Conservation (phyloP, 2,113 vertebrate species). For the Mormyrus iriodes region DNA sequence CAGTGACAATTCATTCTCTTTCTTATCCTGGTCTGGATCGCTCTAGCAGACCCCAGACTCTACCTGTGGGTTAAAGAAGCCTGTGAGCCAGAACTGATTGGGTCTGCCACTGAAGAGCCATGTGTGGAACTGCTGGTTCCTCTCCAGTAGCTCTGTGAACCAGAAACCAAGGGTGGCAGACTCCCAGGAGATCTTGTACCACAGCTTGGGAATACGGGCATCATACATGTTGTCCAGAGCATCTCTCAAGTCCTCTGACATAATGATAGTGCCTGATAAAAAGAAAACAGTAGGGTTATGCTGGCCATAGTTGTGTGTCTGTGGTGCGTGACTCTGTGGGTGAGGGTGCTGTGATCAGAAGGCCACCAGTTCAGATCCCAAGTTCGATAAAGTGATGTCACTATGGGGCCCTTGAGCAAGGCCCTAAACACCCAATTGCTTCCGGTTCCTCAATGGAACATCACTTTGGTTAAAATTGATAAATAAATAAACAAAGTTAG, state of each 20-base stretch:
- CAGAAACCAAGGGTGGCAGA: conserved; percentile 74
- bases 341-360: not conserved
- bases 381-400: not conserved
- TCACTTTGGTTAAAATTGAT: not conserved
- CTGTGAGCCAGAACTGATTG: conserved; percentile 73
- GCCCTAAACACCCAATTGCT: not conserved
- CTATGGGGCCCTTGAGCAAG: not conserved
- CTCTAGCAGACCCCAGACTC: not conserved
- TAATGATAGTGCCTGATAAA: conserved; percentile 68
- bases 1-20: too few species aligned
- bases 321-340: not conserved
- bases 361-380: not conserved
- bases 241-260: conserved; percentile 74
- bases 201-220: conserved; percentile 65
- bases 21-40: too few species aligned
- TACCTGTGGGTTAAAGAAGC: conserved; percentile 80
- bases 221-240: conserved; percentile 74
- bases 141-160: conserved; percentile 76
- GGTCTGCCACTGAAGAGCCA: conserved; percentile 66
- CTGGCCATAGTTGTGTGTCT: not conserved
- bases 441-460: not conserved
- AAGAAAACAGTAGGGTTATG: not conserved
- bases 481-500: not conserved
- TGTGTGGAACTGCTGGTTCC: conserved; percentile 69
- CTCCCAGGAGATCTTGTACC: conserved; percentile 74